A percentile compares a stretch with the other conserved stretches of the same genome.
These are phyloP conservation scores for Stictocephala bisonia DNA, from an alignment of 2,888 invertebrate species.

Conservation along the genomic window DNA sequence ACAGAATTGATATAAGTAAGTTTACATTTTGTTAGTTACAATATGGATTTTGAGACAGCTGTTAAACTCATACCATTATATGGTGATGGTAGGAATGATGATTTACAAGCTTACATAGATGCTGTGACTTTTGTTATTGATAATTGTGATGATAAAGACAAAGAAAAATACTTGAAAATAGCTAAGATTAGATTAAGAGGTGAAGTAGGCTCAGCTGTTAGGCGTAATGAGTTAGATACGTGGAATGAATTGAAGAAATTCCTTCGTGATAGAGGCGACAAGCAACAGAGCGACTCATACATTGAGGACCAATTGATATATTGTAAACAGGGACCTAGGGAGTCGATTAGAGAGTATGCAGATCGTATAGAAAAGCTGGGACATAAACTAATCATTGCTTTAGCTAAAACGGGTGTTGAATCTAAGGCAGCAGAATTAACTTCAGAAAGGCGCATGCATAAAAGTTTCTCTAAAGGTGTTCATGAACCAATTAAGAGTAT, in stretches of 20 bases:
- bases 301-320: conserved; percentile 18
- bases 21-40: too few species aligned
- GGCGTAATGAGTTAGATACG: not conserved
- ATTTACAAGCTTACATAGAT: conserved; percentile 10
- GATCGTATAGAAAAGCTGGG: conserved; percentile 8
- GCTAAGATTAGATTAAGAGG: conserved; percentile 23
- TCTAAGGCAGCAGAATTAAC: not conserved
- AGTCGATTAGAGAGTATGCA: conserved; percentile 2
- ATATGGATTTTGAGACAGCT: conserved; percentile 15
- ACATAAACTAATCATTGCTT: conserved; percentile 1
- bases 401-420: not conserved
- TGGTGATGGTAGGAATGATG: not conserved
- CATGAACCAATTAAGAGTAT: not conserved
- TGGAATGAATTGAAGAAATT: not conserved
- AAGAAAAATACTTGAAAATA: not conserved
- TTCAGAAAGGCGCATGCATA: conserved; percentile 1
- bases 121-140: conserved; percentile 13
- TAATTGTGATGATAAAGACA: not conserved
- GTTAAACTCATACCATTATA: conserved; percentile 7
- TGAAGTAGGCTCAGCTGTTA: conserved; percentile 6
- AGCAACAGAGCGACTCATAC: conserved; percentile 15
- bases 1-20: too few species aligned
- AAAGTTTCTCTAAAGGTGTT: not conserved
- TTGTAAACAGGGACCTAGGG: not conserved
- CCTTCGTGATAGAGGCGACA: not conserved